Evolutionary conservation across 2,113 vertebrate genomes (phyloP).

Genomic region (Pandion haliaetus): DNA sequence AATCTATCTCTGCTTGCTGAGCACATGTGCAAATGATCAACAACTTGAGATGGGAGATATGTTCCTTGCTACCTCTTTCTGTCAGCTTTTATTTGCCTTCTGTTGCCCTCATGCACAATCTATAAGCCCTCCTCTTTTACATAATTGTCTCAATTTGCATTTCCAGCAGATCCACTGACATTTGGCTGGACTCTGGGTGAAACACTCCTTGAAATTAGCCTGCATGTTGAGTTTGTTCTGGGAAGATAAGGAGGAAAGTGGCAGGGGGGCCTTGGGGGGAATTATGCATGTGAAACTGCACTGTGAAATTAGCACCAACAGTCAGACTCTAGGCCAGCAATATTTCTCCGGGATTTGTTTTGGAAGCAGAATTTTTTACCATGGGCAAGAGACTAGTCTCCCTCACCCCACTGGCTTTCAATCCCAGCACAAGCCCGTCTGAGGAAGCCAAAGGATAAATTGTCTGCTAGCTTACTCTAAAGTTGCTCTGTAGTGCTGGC

Average conservation of each 20-base stretch:
- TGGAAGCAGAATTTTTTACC: constrained; percentile 52
- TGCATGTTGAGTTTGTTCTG: constrained; percentile 59
- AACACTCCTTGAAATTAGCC: constrained; percentile 60
- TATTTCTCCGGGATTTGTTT: constrained; percentile 51
- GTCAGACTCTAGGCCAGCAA: constrained; percentile 26
- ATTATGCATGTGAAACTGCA: constrained; percentile 37
- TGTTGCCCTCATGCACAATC: neutral
- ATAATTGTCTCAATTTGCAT: constrained; percentile 48
- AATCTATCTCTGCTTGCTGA: neutral
- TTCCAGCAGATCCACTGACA: constrained; percentile 52
- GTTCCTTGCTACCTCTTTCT: neutral
- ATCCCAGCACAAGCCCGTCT: neutral
- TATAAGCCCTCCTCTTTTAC: neutral
- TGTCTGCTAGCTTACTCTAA: constrained; percentile 45
- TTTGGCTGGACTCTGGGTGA: constrained; percentile 55
- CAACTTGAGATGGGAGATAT: neutral
- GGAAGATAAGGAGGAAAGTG: constrained; percentile 56
- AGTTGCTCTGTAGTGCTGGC: constrained; percentile 44
- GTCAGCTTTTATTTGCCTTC: constrained; percentile 31
- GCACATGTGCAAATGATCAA: neutral
- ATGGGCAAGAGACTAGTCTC: constrained; percentile 49
- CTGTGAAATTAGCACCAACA: constrained; percentile 45
- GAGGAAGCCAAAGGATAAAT: constrained; percentile 65
- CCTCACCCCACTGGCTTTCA: constrained; percentile 57
- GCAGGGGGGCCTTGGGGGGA: neutral